Evolutionary conservation across 2,113 vertebrate genomes (phyloP), one percentile per base, ranked within the genome.

Genomic region (Vombatus ursinus): DNA sequence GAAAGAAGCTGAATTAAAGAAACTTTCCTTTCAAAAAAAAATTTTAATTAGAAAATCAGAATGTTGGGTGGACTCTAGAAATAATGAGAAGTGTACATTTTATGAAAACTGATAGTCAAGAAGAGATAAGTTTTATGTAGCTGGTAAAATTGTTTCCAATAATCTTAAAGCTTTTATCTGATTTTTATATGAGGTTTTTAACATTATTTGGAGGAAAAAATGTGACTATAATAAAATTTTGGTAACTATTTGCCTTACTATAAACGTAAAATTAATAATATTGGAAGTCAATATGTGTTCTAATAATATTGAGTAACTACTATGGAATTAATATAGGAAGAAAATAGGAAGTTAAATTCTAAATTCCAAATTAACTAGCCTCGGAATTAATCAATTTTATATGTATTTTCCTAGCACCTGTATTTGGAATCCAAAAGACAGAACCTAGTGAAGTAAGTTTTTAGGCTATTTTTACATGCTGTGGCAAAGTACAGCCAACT

Each of bases 371-470:
- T 89, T 54, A 14, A 9, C 12, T 94, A 24, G 95, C 84, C 92
- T 94, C 94, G 37, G 61, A 96, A 90, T 93, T 24, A 96, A 94
- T 91, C 52, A 54, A 84, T 96, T 97, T 96, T 96, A 0, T 90
- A 2, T 96, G 24, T 91, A 12, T 97, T 98, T 97, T 93, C 89
- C 44, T 96, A 96, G 89, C 57, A 94, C 28, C 1, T 98, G 52
- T 96, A 44, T 97, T 96, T 96, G 93, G 61, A 98, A 95, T 95
- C 89, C 91, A 24, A 22, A 96, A 97, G 96, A 94, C 93, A 97
- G 96, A 93, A 57, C 10, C 44, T 96, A 44, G 31, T 96, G 61
- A 94, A 96, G 44, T 98, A 96, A 97, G 91, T 97, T n/a, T 95
- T 52, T 91, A 92, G 94, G 92, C 19, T 94, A 96, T 77, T 77